Base-by-base conservation (phyloP, 2,888 invertebrate genomes). In the Anticlea derivata region DNA sequence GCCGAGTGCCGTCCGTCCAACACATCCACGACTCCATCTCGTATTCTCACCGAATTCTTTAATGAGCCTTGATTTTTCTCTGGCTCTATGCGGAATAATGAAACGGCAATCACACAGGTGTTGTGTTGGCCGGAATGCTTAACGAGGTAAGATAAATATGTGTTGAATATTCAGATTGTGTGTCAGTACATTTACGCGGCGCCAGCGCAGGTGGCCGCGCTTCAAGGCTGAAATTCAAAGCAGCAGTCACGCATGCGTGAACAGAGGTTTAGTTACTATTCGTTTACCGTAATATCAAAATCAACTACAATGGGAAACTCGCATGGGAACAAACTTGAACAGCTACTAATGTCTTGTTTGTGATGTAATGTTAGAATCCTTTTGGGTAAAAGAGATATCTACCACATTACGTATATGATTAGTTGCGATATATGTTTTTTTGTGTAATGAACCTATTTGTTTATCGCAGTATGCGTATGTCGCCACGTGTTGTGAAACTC, bases 201-300 rank as follows among this genome's bases (percentile, higher is more conserved):
- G 91, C 88, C 92, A 91, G 92, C 92, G 92, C 91, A 92, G 92
- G 92, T 92, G 91, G 84, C 85, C 83, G 86, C 86, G 88, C 90
- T 91, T 88, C 90, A 90, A 90, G 89, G 90, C 89, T 90, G 88
- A 90, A 89, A 90, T 88, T 87, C 89, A 87, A 90, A 90, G 85
- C 89, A 88, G 86, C 78, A 86, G 87, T 87, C 88, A 87, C 83
- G 89, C 87, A 86, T 87, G 87, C 85, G 78, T 81, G 86, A 81
- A 70, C 83, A 78, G 78, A 75, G 79, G 78, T 75, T 84, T 78
- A 75, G 72, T 77, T 80, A 73, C 74, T 72, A 66, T 70, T 54
- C 49, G 50, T 58, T 55, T 57, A 52, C 45, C 41, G 44, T 52
- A 48, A 31, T 41, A 23, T 35, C 34, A 49, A n/a, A n/a, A 45